A percentile compares a stretch with the other conserved stretches of the same genome.
Evolutionary conservation across 2,797 vertebrate species (phyloP).

Genomic region (Saxicola maurus): DNA sequence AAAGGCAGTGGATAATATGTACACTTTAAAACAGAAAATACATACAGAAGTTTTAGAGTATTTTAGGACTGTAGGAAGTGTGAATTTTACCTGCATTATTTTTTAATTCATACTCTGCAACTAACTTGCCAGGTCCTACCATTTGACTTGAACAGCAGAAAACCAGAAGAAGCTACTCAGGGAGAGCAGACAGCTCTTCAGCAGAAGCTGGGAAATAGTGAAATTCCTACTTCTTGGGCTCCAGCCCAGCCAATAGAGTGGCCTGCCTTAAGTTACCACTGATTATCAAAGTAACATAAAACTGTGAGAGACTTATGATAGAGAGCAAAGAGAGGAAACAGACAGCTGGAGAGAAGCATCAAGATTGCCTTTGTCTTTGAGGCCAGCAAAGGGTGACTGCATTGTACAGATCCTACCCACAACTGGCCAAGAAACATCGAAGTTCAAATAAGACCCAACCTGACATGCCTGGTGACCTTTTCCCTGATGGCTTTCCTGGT

Average conservation of each 20-base stretch:
- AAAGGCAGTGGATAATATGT: not conserved
- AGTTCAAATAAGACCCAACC: not conserved
- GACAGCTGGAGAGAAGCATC: not conserved
- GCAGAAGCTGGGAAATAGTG: not conserved
- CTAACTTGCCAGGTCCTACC: not conserved
- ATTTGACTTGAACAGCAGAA: not conserved
- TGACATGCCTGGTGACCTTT: not conserved
- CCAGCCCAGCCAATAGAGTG: not conserved
- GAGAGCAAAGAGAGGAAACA: not conserved
- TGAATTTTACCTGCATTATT: not conserved
- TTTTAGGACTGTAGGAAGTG: not conserved
- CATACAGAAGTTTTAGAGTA: not conserved
- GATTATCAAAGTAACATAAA: not conserved
- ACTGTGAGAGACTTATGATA: not conserved
- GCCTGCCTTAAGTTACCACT: not conserved
- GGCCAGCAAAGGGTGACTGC: not conserved
- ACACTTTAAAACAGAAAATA: slow-evolving; percentile 1
- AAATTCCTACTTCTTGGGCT: not conserved
- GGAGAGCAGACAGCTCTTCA: not conserved
- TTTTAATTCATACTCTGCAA: not conserved
- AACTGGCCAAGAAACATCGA: not conserved
- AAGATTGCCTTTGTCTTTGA: not conserved
- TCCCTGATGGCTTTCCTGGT: not conserved
- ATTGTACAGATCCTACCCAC: not conserved
- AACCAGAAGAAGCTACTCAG: not conserved